A percentile compares a stretch with the other conserved stretches of the same genome.
Evolutionary conservation across 2,113 vertebrate species (phyloP).

Genomic region (Oxygymnocypris stewartii): DNA sequence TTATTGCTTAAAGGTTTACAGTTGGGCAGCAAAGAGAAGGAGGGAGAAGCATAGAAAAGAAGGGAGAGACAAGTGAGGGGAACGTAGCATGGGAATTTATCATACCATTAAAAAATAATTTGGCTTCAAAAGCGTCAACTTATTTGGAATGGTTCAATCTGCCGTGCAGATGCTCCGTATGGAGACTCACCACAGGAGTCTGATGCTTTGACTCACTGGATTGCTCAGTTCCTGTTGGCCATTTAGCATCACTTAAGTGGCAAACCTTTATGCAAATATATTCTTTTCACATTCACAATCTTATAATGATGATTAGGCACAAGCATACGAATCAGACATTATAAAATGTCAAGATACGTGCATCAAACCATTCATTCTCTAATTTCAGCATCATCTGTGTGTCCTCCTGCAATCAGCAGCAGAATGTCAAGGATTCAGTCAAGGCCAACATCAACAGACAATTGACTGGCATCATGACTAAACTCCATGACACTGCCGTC

Average conservation of each 20-base stretch:
- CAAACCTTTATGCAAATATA: not conserved
- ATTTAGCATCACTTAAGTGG: slow-evolving; percentile 25
- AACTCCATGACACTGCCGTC: slow-evolving; percentile 18
- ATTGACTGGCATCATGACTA: slow-evolving; percentile 39
- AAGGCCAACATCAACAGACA: slow-evolving; percentile 17
- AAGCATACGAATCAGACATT: not conserved
- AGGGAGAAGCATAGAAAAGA: slow-evolving; percentile 17
- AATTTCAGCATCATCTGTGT: not conserved
- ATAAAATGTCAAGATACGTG: not conserved
- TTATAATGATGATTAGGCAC: not conserved
- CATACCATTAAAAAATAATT: slow-evolving; percentile 68
- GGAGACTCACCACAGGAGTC: not conserved
- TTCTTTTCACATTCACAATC: not conserved
- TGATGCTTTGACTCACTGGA: slow-evolving; percentile 22
- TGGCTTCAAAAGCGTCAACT: slow-evolving; percentile 55
- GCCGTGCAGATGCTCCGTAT: slow-evolving; percentile 52
- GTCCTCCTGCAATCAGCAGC: slow-evolving; percentile 14
- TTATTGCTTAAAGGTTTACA: slow-evolving; percentile 74
- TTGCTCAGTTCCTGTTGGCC: not conserved
- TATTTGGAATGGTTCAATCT: slow-evolving; percentile 59
- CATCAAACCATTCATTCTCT: not conserved
- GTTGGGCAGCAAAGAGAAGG: slow-evolving; percentile 49
- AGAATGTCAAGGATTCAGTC: not conserved
- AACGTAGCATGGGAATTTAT: slow-evolving; percentile 62
- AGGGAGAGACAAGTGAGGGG: not conserved